phyloP scores from a whole-genome alignment of 2,797 vertebrate genomes.

The Allobates femoralis region DNA sequence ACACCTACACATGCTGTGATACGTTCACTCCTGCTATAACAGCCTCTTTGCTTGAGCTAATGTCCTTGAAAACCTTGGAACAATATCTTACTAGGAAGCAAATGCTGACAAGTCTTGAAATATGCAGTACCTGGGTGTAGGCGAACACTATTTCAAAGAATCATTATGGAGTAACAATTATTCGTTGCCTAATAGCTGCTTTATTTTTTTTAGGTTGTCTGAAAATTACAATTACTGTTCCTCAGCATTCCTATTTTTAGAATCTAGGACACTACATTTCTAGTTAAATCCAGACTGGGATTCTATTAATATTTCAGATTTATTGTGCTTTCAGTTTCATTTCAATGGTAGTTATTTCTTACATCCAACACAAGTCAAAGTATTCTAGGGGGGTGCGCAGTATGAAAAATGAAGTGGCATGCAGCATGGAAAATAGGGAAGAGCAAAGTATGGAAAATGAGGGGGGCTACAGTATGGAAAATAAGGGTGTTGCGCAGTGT shows the following conservation, averaged over 20 bases:
- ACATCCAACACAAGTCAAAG: background rate
- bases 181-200: background rate
- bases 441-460: too few relatives aligned
- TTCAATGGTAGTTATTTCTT: background rate
- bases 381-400: too few relatives aligned
- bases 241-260: slow-evolving; percentile 8
- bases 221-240: background rate
- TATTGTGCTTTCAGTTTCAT: background rate
- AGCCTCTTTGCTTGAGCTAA: background rate
- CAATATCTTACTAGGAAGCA: background rate
- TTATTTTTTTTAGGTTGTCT: background rate
- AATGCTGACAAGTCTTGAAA: background rate
- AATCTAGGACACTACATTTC: slow-evolving; percentile 9
- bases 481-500: too few relatives aligned
- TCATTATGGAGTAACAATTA: background rate
- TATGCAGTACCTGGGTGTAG: background rate
- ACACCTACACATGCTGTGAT: background rate
- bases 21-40: background rate
- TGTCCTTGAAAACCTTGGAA: background rate
- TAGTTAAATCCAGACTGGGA: background rate
- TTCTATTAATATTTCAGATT: slow-evolving; percentile 1
- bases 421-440: too few relatives aligned
- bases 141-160: background rate
- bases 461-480: too few relatives aligned
- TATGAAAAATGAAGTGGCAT: too few relatives aligned